phyloP scores from a whole-genome alignment of 2,888 invertebrate species.

The Drosophila mimetica region DNA sequence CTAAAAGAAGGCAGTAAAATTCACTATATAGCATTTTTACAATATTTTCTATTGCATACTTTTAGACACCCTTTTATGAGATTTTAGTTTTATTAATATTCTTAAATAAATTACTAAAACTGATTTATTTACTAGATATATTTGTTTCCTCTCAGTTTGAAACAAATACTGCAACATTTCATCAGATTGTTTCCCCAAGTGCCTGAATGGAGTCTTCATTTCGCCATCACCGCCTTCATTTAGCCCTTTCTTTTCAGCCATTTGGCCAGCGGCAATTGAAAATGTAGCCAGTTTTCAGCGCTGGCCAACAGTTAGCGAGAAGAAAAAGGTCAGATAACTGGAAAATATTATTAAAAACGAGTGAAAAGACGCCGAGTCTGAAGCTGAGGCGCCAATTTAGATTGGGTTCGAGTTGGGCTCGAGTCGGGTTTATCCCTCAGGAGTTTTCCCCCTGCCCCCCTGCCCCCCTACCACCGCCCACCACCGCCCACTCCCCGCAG shows the following conservation, averaged over 20 bases:
- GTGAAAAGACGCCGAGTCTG: slow-evolving; percentile 48
- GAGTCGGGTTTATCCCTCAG: slow-evolving; percentile 65
- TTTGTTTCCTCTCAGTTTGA: neutral
- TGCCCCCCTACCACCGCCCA: too few relatives aligned
- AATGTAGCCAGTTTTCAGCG: slow-evolving; percentile 35
- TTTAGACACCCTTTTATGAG: neutral
- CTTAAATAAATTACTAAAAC: neutral
- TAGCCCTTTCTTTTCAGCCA: slow-evolving; percentile 18
- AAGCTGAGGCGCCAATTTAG: slow-evolving; percentile 54
- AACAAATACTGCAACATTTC: neutral
- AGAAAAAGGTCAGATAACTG: slow-evolving; percentile 81
- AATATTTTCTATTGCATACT: too few relatives aligned
- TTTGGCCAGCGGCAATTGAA: slow-evolving; percentile 41
- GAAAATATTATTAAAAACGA: slow-evolving; percentile 78
- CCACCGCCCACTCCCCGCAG: neutral
- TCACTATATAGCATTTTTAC: neutral
- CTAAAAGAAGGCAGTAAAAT: too few relatives aligned
- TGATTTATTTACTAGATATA: neutral
- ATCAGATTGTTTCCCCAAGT: slow-evolving; percentile 6
- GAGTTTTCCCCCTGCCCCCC: slow-evolving; percentile 59
- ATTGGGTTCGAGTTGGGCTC: slow-evolving; percentile 31
- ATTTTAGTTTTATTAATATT: neutral
- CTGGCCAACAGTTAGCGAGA: slow-evolving; percentile 38
- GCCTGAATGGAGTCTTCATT: neutral
- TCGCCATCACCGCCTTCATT: neutral